Evolutionary conservation across 2,888 invertebrate species (phyloP).

Genomic region (Xylocampa areola): DNA sequence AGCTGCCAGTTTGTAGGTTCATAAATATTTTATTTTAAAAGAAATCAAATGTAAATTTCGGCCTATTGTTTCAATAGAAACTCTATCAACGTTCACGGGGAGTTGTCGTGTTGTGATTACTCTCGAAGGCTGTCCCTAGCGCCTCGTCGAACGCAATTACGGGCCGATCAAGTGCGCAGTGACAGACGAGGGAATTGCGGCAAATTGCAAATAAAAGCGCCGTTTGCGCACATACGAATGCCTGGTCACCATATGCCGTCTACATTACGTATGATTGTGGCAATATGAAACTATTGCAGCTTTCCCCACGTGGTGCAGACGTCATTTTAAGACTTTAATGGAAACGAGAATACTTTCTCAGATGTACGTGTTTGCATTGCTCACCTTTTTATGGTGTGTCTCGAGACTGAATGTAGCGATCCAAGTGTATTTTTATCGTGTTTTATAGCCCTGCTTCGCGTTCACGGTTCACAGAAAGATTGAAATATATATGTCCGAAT

Average conservation of each 20-base stretch:
- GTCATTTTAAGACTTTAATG: slow-evolving; percentile 53
- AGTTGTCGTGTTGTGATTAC: slow-evolving; percentile 47
- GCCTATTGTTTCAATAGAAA: slow-evolving; percentile 33
- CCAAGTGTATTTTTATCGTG: slow-evolving; percentile 30
- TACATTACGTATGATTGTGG: slow-evolving; percentile 58
- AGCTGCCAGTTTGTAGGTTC: slow-evolving; percentile 1
- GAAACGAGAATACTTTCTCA: slow-evolving; percentile 63
- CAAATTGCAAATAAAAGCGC: slow-evolving; percentile 65
- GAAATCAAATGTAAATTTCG: slow-evolving; percentile 19
- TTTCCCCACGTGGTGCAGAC: slow-evolving; percentile 55
- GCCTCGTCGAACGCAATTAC: slow-evolving; percentile 50
- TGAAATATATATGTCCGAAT: slow-evolving; percentile 20
- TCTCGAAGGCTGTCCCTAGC: slow-evolving; percentile 23
- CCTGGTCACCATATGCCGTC: slow-evolving; percentile 52
- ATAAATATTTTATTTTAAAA: slow-evolving; percentile 28
- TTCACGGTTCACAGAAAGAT: slow-evolving; percentile 27
- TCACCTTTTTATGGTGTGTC: slow-evolving; percentile 51
- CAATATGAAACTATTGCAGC: slow-evolving; percentile 59
- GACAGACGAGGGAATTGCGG: slow-evolving; percentile 60
- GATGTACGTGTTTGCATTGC: slow-evolving; percentile 53
- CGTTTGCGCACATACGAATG: slow-evolving; percentile 46
- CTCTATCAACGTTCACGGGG: slow-evolving; percentile 7
- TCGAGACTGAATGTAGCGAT: slow-evolving; percentile 36
- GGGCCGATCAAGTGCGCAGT: slow-evolving; percentile 38
- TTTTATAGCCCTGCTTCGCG: slow-evolving; percentile 29